Conservation (phyloP, 2,888 invertebrate genomes). For the Rhingia rostrata region DNA sequence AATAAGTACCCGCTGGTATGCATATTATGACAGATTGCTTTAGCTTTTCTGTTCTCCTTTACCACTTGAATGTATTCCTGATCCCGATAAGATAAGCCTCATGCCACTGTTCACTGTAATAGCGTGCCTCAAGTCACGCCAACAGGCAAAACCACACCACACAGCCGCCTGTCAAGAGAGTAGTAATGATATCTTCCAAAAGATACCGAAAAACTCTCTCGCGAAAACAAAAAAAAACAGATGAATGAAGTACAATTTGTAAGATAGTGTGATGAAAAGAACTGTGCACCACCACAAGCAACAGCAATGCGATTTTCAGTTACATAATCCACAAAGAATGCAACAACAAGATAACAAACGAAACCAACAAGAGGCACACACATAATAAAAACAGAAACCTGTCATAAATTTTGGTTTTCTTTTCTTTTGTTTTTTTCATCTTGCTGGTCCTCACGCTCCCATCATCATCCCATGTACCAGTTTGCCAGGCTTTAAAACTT, state of each 20-base stretch:
- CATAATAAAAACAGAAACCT: slow-evolving; percentile 42
- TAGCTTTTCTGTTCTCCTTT: slow-evolving; percentile 19
- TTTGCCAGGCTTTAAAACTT: slow-evolving; percentile 42
- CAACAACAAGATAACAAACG: slow-evolving; percentile 61
- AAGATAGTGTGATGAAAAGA: slow-evolving; percentile 57
- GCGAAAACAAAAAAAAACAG: slow-evolving; percentile 13
- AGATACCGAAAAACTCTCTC: slow-evolving; percentile 19
- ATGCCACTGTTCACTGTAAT: slow-evolving; percentile 65
- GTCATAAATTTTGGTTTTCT: slow-evolving; percentile 42
- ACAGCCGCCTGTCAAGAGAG: slow-evolving; percentile 22
- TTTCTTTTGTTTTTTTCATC: not conserved
- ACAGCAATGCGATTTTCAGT: slow-evolving; percentile 17
- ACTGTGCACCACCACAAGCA: slow-evolving; percentile 7
- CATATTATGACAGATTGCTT: slow-evolving; percentile 73
- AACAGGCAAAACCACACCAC: slow-evolving; percentile 21
- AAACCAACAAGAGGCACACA: slow-evolving; percentile 31
- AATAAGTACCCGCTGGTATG: slow-evolving; percentile 59
- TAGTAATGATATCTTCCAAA: slow-evolving; percentile 36
- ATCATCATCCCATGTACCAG: slow-evolving; percentile 47
- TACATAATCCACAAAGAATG: slow-evolving; percentile 66
- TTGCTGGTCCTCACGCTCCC: not conserved
- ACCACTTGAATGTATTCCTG: slow-evolving; percentile 62
- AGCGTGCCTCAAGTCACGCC: slow-evolving; percentile 62
- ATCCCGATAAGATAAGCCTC: slow-evolving; percentile 65
- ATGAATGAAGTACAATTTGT: slow-evolving; percentile 67